A percentile compares a stretch with the other conserved stretches of the same genome.
Evolutionary conservation across 2,113 vertebrate genomes (phyloP).

Genomic region (Desmodus rotundus): DNA sequence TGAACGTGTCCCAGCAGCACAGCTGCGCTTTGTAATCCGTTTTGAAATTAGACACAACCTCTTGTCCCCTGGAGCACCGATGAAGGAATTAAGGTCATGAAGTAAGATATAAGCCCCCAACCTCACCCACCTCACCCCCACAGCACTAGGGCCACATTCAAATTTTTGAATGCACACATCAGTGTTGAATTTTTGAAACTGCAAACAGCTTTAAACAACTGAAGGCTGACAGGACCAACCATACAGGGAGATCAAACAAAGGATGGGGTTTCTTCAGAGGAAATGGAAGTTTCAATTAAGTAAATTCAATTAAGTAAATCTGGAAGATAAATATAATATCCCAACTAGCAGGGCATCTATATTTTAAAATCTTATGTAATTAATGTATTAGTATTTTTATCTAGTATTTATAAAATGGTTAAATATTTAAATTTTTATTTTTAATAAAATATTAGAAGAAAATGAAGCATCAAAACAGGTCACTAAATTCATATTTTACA

Average conservation of each 20-base stretch:
- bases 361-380: background rate
- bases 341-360: background rate
- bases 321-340: background rate
- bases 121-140: background rate
- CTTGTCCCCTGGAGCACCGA: background rate
- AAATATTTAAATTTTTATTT: background rate
- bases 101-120: background rate
- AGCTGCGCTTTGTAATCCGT: background rate
- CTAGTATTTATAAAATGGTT: background rate
- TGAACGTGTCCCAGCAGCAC: background rate
- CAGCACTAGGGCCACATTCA: background rate
- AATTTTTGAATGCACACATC: background rate
- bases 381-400: background rate
- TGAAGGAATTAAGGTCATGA: background rate
- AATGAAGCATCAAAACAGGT: background rate
- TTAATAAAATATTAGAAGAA: background rate
- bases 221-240: background rate
- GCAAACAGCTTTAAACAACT: background rate
- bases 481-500: background rate
- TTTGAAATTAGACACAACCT: background rate
- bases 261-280: background rate
- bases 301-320: conserved; percentile 19
- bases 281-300: background rate
- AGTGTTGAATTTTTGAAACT: background rate
- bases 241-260: background rate